Base-by-base conservation (phyloP, 2,113 vertebrate species). In the Hiodon tergisus region DNA sequence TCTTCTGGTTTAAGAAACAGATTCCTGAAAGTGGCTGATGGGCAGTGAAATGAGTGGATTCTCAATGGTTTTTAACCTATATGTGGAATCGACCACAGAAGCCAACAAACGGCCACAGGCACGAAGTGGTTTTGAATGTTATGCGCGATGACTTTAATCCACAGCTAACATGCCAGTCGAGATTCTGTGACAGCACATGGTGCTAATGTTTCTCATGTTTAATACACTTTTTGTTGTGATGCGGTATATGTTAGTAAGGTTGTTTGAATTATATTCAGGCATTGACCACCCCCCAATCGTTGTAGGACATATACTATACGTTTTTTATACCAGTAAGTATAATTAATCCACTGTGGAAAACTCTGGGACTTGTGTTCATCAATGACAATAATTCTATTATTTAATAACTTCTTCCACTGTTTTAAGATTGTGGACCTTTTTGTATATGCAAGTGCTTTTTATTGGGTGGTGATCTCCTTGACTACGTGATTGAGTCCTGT, bases 51-150 rank as follows among this genome's bases (percentile, higher is more conserved):
- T 46, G 17, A 51, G 63, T 69, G 61, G 55, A 72, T 78, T 76
- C 47, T 58, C 62, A 55, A 55, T 73, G 65, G 71, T 55, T 73
- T 76, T 69, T 73, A 63, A 69, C 65, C 66, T 79, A 57, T 76
- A 73, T 65, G 70, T 69, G 70, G 66, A 76, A 31, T 51, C n/a
- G 13, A 65, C 60, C 74, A 66, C 74, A 76, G 78, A 76, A 69
- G 51, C 74, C 78, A 79, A 52, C 58, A 68, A 69, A 31, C 31
- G 50, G 53, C 78, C 78, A 73, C 78, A 79, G 71, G 78, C 75
- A 79, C 76, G 74, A 57, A 16, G 58, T 76, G 78, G 74, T 62
- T 76, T 69, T 68, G 65, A 69, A 69, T 62, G 74, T 65, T 76
- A 58, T 73, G 78, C 74, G 54, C 70, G 58, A 63, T 54, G 57